Base-by-base conservation (phyloP, 2,113 vertebrate genomes). In the Cinclus cinclus region DNA sequence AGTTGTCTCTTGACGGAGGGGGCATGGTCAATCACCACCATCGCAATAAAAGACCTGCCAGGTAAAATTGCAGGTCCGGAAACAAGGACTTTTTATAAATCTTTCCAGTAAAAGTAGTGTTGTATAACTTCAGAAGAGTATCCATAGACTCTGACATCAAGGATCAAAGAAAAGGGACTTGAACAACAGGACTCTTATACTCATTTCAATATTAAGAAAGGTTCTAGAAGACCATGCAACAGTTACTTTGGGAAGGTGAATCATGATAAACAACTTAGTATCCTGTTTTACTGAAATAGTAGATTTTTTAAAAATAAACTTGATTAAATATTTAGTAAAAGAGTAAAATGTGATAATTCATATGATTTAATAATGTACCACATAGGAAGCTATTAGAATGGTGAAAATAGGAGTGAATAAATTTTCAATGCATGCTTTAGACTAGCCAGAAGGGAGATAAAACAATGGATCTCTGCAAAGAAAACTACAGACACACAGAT, bases 1-100 rank as follows among this genome's bases (percentile, higher is more conserved):
- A 55, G 7, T 1, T 67, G 6, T 67, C 17, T 55, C 21, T 55
- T 5, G 1, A 20, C 41, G 37, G 31, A 2, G 3, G 2, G 2
- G 8, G 5, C 16, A 44, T 10, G 16, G 15, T 9, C 2, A 2
- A 2, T 47, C 20, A 3, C 11, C 41, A 73, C 13, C 16, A 39
- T 6, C 4, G 1, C 18, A 50, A 9, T 22, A 21, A 37, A 69
- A 85, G 25, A 23, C 19, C 7, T 60, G 16, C 15, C 8, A 60
- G 0, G 0, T 31, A 42, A 75, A 87, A 70, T 33, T 67, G 25
- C 21, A 55, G 6, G 21, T 50, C 12, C 21, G 59, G 22, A 30
- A 84, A 22, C 3, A 44, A 81, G 25, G 31, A 46, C 9, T 13
- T 75, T 86, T 82, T 37, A 25, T 42, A 37, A 49, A 44, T 30